phyloP scores from a whole-genome alignment of 2,113 vertebrate species.

The Circaetus gallicus region DNA sequence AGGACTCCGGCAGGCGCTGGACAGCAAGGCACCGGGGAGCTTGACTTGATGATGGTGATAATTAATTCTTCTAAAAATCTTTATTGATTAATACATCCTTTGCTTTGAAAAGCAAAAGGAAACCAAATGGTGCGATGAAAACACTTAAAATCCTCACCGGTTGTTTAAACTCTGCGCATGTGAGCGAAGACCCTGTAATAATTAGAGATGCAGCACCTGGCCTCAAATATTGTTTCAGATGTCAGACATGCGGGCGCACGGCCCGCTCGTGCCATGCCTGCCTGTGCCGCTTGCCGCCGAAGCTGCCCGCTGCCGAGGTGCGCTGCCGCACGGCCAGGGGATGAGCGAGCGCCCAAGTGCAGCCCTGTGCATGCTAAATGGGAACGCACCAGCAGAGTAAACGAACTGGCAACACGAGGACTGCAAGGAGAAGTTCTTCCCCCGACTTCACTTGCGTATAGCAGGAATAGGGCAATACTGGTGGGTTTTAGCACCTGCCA shows the following conservation, averaged over 20 bases:
- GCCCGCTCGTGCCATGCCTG: neutral
- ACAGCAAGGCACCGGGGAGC: constrained; percentile 11
- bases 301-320: neutral
- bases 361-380: neutral
- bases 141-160: neutral
- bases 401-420: fast-evolving
- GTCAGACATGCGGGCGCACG: neutral
- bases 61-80: constrained; percentile 75
- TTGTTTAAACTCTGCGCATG: constrained; percentile 20
- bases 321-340: fast-evolving
- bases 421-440: neutral
- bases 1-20: neutral
- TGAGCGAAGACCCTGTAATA: neutral
- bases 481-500: neutral
- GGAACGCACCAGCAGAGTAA: neutral
- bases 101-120: constrained; percentile 45
- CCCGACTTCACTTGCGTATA: neutral
- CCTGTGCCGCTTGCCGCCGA: neutral
- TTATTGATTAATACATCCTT: constrained; percentile 65
- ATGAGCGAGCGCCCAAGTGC: neutral
- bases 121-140: neutral
- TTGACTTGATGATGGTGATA: constrained; percentile 62
- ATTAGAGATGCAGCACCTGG: constrained; percentile 40
- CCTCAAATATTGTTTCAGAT: neutral
- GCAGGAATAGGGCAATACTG: neutral